Base-by-base conservation (phyloP, 1,140 invertebrate genomes). In the Drosophila lacertosa region DNA sequence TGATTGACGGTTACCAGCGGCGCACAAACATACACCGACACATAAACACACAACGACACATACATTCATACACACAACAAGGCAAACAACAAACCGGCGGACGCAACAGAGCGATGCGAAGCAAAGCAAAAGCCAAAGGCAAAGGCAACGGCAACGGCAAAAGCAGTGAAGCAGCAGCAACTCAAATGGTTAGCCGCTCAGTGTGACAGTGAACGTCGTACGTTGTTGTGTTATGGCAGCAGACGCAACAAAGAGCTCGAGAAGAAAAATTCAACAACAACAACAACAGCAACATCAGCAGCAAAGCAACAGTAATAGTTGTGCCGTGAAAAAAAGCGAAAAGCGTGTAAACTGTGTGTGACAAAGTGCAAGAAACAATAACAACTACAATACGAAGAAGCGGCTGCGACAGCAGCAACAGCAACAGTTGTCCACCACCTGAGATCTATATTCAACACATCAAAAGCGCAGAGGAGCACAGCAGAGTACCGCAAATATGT, bases 121-220 rank as follows among this genome's bases (percentile, higher is more conserved):
- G 51, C 51, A 57, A 29, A 58, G 18, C 50, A 53, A 53, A 26
- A 13, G n/a, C n/a, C 62, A 47, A 64, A 37, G 22, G 32, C 50
- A 24, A 71, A 65, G 22, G 35, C 35, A 32, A 15, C 24, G 48
- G 33, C 22, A 20, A 13, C 9, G 7, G 16, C 11, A 18, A 20
- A 54, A 54, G 29, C 60, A 55, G 51, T 18, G 6, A 20, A 50
- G 35, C 54, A 39, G 33, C 42, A 33, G 42, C 59, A 32, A 67
- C 39, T 62, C 58, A 54, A 67, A 15, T 48, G 58, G 39, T 15
- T 54, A 45, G 53, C 32, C 20, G 50, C 48, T 78, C 75, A 83
- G 79, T 83, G 74, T 68, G 82, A 65, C 74, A 62, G 82, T 67
- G 82, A 88, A 71, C 77, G 81, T 81, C 82, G 81, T 88, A 77